Conservation (phyloP, 2,113 vertebrate species). For the Periophthalmodon schlosseri region DNA sequence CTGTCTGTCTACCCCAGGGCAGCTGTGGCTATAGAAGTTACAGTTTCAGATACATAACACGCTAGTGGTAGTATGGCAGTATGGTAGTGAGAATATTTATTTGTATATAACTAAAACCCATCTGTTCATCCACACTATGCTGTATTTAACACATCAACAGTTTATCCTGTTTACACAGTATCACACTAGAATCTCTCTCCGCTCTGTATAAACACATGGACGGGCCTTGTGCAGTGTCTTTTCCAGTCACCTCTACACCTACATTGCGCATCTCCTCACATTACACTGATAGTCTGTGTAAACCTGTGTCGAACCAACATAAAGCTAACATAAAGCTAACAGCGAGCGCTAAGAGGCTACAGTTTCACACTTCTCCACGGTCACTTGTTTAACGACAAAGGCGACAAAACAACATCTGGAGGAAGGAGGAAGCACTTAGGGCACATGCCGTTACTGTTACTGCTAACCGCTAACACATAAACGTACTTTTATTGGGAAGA, state of each 20-base stretch:
- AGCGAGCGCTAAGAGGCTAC: neutral
- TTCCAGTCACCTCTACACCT: neutral
- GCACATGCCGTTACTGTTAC: neutral
- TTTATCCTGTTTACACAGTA: too few species aligned
- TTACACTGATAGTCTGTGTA: neutral
- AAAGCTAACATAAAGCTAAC: neutral
- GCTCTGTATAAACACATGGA: neutral
- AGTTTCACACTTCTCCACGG: neutral
- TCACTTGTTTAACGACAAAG: constrained; percentile 14
- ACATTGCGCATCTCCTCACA: neutral
- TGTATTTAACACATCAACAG: too few species aligned
- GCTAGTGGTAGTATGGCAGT: too few species aligned
- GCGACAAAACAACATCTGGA: constrained; percentile 28
- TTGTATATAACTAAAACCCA: too few species aligned
- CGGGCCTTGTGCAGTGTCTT: neutral
- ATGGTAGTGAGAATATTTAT: too few species aligned
- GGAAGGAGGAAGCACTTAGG: neutral
- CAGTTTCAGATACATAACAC: too few species aligned
- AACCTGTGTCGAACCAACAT: neutral
- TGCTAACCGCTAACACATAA: neutral
- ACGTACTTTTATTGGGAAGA: neutral
- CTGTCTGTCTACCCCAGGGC: too few species aligned
- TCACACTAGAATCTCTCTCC: too few species aligned
- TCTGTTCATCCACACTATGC: too few species aligned
- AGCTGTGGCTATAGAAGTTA: too few species aligned